These are phyloP conservation scores for Latrodectus geometricus DNA, from an alignment of 1,140 invertebrate species.

Conservation along the genomic window DNA sequence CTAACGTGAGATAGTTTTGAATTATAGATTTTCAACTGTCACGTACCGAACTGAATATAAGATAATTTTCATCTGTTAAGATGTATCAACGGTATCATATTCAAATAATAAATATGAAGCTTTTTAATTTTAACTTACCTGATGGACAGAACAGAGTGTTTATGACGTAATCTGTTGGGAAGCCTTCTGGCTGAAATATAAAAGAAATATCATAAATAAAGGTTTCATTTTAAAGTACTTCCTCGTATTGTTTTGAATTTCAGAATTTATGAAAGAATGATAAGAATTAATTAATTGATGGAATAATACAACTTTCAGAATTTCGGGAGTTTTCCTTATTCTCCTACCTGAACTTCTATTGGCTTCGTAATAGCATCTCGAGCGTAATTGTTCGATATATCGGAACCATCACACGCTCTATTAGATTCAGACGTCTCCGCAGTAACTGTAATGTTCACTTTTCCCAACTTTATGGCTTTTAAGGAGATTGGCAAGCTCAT, in stretches of 20 bases:
- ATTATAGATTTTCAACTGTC: no score
- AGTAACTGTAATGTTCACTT: slow-evolving; percentile 75
- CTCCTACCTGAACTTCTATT: slow-evolving; percentile 24
- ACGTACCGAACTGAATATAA: no score
- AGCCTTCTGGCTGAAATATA: slow-evolving; percentile 76
- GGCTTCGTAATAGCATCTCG: slow-evolving; percentile 40
- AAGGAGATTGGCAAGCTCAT: slow-evolving; percentile 71
- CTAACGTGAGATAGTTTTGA: no score
- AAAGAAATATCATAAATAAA: slow-evolving; percentile 67
- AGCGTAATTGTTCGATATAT: neutral
- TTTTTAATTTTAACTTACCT: slow-evolving; percentile 59
- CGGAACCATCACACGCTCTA: slow-evolving; percentile 1
- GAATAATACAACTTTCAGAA: no score
- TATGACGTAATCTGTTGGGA: slow-evolving; percentile 72
- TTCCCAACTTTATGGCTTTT: slow-evolving; percentile 71
- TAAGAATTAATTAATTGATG: no score
- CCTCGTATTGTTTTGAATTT: neutral
- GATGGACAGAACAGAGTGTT: slow-evolving; percentile 73
- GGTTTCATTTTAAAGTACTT: neutral
- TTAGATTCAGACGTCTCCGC: slow-evolving; percentile 67
- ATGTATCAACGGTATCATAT: no score
- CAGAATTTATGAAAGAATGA: neutral
- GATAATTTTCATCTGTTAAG: no score
- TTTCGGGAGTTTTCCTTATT: neutral
- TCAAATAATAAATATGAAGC: no score